A percentile compares a stretch with the other conserved stretches of the same genome.
phyloP scores from a whole-genome alignment of 2,113 vertebrate genomes.

The Pseudopipra pipra region DNA sequence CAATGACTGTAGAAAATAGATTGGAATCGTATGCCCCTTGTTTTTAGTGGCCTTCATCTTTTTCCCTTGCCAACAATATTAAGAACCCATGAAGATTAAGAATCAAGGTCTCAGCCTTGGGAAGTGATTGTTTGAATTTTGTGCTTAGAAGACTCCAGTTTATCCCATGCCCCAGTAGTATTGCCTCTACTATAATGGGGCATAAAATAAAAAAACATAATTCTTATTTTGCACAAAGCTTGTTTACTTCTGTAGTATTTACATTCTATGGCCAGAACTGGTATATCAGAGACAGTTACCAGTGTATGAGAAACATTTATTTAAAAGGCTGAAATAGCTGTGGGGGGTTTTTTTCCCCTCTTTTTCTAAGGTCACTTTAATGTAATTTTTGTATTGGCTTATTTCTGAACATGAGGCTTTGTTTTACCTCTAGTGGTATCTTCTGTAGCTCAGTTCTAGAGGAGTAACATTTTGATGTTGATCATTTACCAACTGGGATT shows the following conservation, averaged over 20 bases:
- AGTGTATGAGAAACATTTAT: not conserved
- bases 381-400: not conserved
- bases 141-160: not conserved
- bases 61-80: not conserved
- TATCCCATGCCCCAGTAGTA: not conserved
- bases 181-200: not conserved
- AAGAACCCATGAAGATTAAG: not conserved
- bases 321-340: not conserved
- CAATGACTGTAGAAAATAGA: not conserved
- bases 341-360: too few relatives aligned
- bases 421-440: not conserved
- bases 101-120: not conserved
- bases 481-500: not conserved
- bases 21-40: not conserved
- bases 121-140: not conserved
- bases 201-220: not conserved
- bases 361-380: not conserved
- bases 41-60: not conserved
- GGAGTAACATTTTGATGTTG: not conserved
- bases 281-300: not conserved
- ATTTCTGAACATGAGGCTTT: not conserved
- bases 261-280: not conserved
- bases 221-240: not conserved
- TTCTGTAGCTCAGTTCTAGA: not conserved
- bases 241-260: not conserved